Evolutionary conservation across 1,140 invertebrate species (phyloP).

Genomic region (Drosophila saltans): DNA sequence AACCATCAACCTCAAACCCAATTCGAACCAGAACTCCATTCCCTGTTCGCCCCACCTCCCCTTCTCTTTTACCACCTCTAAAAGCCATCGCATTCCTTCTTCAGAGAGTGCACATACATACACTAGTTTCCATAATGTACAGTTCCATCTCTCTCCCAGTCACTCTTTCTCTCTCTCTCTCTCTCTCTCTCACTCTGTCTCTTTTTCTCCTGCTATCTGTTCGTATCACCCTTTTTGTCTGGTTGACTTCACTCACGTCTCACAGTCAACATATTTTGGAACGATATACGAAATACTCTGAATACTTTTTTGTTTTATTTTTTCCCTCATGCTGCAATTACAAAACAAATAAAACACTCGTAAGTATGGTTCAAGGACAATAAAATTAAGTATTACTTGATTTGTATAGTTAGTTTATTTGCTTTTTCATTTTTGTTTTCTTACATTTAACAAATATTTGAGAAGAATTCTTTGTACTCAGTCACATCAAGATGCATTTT

Average conservation of each 20-base stretch:
- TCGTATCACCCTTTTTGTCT: neutral
- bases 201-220: neutral
- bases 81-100: conserved; percentile 33
- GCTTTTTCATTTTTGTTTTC: conserved; percentile 21
- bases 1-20: conserved; percentile 9
- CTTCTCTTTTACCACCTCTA: neutral
- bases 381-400: neutral
- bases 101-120: too few relatives aligned
- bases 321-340: neutral
- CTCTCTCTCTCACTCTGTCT: neutral
- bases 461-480: too few relatives aligned
- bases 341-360: neutral
- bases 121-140: conserved; percentile 61
- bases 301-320: neutral
- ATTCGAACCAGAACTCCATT: neutral
- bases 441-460: too few relatives aligned
- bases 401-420: conserved; percentile 15
- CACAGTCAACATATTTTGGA: conserved; percentile 9
- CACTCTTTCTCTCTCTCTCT: conserved; percentile 20
- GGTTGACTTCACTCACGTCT: conserved; percentile 23
- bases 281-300: conserved; percentile 8
- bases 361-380: neutral
- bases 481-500: too few relatives aligned
- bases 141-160: conserved; percentile 19
- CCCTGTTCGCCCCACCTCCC: neutral